Evolutionary conservation across 92 coral and sea anemone genomes (phyloP), one percentile per base, ranked within the genome.

Genomic region (Siderastrea siderea): DNA sequence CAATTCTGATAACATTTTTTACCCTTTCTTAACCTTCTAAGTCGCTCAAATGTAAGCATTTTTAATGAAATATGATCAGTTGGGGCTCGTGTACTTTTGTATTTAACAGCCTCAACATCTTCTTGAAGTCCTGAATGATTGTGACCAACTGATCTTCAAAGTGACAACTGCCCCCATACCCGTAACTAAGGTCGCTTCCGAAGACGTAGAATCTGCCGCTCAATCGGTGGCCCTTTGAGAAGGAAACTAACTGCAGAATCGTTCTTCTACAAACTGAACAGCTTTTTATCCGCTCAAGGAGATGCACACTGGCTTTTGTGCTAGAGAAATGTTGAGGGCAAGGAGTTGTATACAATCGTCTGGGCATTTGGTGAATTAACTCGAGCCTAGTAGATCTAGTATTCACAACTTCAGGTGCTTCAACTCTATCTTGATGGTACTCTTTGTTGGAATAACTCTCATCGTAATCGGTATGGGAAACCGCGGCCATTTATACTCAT

Each of bases 271-370:
- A 67, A 5, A 26, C 48, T 26, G 71, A 44, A 67, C 71, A 67
- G 43, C 48, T 13, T 1, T 26, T 67, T 14, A 67, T 38, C 47
- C 47, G 71, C 71, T 38, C 38, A 17, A 43, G 38, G 48, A 43
- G 48, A 67, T 9, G 3, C 5, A 2, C 48, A 2, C 43, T 67
- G 9, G 71, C 48, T 38, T 67, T 26, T 26, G 7, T 6, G 10
- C 38, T 13, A 5, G 14, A 67, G 71, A 67, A 67, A 67, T 67
- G 71, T 67, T 67, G 48, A 17, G 71, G 71, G 43, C 71, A 67
- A 67, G 48, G 12, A 67, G 14, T 6, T 13, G 12, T 13, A 11
- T 59, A 59, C 15, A 15, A 59, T 3, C 1, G 26, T 26, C 38
- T 26, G 38, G 38, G 38, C 38, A 26, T 26, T 26, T 26, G 38